Percentiles rank a stretch among this genome's conserved stretches.
Evolutionary conservation across 2,797 vertebrate species (phyloP).

Genomic region (Protonibea diacanthus): DNA sequence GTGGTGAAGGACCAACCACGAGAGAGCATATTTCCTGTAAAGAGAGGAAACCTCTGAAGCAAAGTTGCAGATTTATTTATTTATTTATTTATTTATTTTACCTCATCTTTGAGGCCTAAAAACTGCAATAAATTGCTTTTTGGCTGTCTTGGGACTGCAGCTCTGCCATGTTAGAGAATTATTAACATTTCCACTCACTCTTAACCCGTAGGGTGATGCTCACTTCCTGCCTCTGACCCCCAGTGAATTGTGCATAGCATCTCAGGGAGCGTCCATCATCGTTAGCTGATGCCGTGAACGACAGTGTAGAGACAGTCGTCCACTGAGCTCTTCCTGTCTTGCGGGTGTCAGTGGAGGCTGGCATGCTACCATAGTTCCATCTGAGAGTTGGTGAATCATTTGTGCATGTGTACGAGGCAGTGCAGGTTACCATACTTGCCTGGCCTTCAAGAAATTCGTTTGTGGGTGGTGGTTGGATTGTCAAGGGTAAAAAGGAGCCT

Average conservation of each 20-base stretch:
- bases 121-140: too few relatives aligned
- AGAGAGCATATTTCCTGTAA: constrained; percentile 56
- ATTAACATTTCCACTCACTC: constrained; percentile 44
- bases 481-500: constrained; percentile 51
- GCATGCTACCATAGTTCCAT: constrained; percentile 61
- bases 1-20: constrained; percentile 70
- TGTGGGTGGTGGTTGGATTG: constrained; percentile 1
- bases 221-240: background rate
- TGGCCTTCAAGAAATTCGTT: constrained; percentile 57
- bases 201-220: constrained; percentile 56
- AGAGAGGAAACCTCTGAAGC: constrained; percentile 1
- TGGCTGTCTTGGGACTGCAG: too few relatives aligned
- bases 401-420: constrained; percentile 49
- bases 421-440: constrained; percentile 46
- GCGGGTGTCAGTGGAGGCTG: background rate
- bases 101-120: too few relatives aligned
- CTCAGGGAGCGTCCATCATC: constrained; percentile 61
- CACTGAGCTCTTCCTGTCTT: accelerated
- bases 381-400: constrained; percentile 38
- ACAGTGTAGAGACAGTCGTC: constrained; percentile 52
- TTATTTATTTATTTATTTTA: background rate
- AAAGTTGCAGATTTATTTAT: background rate
- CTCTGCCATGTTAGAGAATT: too few relatives aligned
- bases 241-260: constrained; percentile 49
- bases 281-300: constrained; percentile 49